phyloP scores from a whole-genome alignment of 2,113 vertebrate genomes.

The Siniperca chuatsi region DNA sequence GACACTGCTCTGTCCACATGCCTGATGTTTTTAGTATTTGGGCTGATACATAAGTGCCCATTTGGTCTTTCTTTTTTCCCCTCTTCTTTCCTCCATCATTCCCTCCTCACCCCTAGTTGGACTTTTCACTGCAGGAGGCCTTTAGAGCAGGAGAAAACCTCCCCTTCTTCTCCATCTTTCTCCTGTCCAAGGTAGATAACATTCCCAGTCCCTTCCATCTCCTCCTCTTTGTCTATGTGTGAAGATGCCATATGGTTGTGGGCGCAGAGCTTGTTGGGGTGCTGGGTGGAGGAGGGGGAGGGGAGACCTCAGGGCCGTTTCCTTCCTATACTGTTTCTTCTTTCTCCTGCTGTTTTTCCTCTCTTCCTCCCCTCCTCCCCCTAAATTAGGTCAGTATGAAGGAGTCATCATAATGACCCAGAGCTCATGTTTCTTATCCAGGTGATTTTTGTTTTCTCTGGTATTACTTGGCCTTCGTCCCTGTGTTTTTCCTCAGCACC shows the following conservation, averaged over 20 bases:
- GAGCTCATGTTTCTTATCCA: constrained; percentile 48
- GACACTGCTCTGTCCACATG: neutral
- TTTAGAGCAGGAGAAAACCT: neutral
- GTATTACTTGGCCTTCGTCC: constrained; percentile 29
- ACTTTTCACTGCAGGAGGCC: neutral
- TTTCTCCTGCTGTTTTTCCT: constrained; percentile 45
- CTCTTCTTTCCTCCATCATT: neutral
- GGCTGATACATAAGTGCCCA: neutral
- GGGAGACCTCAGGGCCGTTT: constrained; percentile 38
- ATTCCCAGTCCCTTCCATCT: neutral
- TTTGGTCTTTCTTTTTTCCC: neutral
- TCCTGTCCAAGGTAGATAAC: constrained; percentile 4
- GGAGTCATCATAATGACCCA: constrained; percentile 37
- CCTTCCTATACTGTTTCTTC: constrained; percentile 40
- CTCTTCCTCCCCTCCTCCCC: constrained; percentile 3
- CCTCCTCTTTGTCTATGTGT: constrained; percentile 12
- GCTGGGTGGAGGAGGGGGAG: constrained; percentile 40
- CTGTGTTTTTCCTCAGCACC: neutral
- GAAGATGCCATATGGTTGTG: constrained; percentile 70
- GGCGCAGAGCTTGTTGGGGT: constrained; percentile 53
- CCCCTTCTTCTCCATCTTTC: neutral
- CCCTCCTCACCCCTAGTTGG: neutral
- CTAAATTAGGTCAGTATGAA: constrained; percentile 56
- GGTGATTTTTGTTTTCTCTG: constrained; percentile 54
- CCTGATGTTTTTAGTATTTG: neutral